These are phyloP conservation scores for Antrozous pallidus DNA, from an alignment of 2,797 vertebrate species.

Conservation along the genomic window DNA sequence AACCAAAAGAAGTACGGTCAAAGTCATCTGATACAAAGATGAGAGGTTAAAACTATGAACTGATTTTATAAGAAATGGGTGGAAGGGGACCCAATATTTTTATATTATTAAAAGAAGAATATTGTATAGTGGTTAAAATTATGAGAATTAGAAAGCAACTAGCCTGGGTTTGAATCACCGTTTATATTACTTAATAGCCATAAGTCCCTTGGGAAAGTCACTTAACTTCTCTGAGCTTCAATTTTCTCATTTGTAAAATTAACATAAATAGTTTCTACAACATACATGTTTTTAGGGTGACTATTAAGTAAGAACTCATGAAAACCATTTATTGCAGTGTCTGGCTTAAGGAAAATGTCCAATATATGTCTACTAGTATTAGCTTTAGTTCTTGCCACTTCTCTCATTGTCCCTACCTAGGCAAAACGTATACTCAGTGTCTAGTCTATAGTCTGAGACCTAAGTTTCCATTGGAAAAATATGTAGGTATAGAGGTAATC, in stretches of 20 bases:
- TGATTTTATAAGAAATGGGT: not conserved
- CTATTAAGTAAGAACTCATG: not conserved
- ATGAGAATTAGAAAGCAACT: not conserved
- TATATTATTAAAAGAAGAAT: not conserved
- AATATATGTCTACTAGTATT: not conserved
- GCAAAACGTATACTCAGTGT: not conserved
- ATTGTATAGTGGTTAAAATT: not conserved
- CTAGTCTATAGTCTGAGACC: not conserved
- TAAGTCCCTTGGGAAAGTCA: not conserved
- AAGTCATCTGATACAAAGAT: not conserved
- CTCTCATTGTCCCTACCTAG: not conserved
- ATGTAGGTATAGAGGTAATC: not conserved
- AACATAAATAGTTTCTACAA: not conserved
- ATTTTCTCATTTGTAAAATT: not conserved
- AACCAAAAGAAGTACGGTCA: not conserved
- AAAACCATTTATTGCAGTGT: not conserved
- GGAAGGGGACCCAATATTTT: not conserved
- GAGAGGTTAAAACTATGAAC: not conserved
- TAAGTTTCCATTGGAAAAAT: not conserved
- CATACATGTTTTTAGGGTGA: not conserved
- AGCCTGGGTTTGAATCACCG: not conserved
- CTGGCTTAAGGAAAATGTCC: not conserved
- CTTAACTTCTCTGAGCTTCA: not conserved
- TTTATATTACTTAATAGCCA: not conserved
- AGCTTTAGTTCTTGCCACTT: not conserved